These are phyloP conservation scores for Monopterus albus DNA, from an alignment of 2,113 vertebrate species.

Conservation along the genomic window DNA sequence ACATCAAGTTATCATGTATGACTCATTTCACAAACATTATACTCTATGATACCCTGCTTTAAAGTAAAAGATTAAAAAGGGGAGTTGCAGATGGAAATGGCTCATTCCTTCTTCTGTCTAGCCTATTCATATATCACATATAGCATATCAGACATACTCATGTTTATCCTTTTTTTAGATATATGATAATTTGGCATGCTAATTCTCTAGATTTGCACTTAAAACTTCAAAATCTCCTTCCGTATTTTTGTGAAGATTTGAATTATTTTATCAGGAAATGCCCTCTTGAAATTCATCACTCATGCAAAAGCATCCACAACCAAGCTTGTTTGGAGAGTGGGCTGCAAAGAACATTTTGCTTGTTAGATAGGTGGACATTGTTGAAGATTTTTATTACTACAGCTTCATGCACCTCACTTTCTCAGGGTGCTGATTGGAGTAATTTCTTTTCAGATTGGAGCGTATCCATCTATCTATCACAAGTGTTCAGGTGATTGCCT, in stretches of 20 bases:
- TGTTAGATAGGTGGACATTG: not conserved
- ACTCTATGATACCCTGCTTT: not conserved
- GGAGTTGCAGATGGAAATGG: not conserved
- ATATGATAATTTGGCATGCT: not conserved
- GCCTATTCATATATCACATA: not conserved
- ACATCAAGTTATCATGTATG: slow-evolving; percentile 94
- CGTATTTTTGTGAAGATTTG: not conserved
- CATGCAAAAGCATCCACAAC: not conserved
- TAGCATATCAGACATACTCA: not conserved
- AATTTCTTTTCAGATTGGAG: slow-evolving; percentile 30
- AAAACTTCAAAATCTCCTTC: not conserved
- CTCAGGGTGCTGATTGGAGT: slow-evolving; percentile 41
- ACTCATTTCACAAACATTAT: not conserved
- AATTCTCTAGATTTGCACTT: not conserved
- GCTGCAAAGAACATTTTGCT: not conserved
- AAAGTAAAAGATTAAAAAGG: not conserved
- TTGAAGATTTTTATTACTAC: slow-evolving; percentile 1
- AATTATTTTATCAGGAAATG: not conserved
- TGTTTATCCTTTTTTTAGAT: not conserved
- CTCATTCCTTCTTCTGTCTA: not conserved
- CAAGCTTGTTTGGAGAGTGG: not conserved
- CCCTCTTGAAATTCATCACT: slow-evolving; percentile 5
- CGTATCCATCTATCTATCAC: slow-evolving; percentile 4
- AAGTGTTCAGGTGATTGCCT: slow-evolving; percentile 43
- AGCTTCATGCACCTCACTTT: not conserved